Evolutionary conservation across 1,140 invertebrate genomes (phyloP).

Genomic region (Phenacoccus solenopsis): DNA sequence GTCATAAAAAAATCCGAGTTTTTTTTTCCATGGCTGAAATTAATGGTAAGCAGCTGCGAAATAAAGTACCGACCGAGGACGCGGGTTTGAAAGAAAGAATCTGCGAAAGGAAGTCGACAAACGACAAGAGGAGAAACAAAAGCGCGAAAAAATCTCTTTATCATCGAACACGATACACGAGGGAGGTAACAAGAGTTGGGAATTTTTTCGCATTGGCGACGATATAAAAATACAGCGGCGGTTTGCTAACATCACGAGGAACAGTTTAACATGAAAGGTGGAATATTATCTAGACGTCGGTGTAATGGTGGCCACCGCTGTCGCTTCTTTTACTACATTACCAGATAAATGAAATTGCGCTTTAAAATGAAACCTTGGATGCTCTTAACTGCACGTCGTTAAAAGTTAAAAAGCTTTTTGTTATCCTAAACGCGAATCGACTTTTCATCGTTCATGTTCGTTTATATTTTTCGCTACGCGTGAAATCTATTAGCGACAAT

Average conservation of each 20-base stretch:
- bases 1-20: too few species aligned
- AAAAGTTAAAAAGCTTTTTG: constrained; percentile 3
- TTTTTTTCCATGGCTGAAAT: too few species aligned
- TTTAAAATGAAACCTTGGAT: neutral
- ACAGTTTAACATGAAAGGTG: constrained; percentile 1
- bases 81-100: neutral
- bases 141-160: neutral
- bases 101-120: neutral
- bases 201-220: neutral
- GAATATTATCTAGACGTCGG: neutral
- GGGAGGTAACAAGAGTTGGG: too few species aligned
- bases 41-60: too few species aligned
- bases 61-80: too few species aligned
- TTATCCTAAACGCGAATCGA: neutral
- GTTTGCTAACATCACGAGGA: neutral
- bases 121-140: neutral
- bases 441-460: neutral
- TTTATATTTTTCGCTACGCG: neutral
- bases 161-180: too few species aligned
- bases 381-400: neutral
- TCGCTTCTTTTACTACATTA: neutral
- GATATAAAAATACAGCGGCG: neutral
- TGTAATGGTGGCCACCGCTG: neutral
- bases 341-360: neutral
- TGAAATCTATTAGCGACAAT: neutral